Evolutionary conservation across 2,888 invertebrate genomes (phyloP), one percentile per base, ranked within the genome.

Genomic region (Lottia gigantea): DNA sequence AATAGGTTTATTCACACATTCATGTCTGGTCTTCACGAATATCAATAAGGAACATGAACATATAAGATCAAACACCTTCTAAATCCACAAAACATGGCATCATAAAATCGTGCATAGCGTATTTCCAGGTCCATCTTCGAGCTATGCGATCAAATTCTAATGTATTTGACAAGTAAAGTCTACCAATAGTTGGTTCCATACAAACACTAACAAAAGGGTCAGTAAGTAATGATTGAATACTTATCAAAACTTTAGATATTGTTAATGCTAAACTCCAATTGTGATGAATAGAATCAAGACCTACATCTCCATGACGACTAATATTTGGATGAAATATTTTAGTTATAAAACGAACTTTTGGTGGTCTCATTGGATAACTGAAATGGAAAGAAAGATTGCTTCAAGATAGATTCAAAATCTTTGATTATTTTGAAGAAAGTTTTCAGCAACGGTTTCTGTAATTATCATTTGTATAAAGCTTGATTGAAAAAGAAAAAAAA

Each of bases 231-330:
- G 86, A 86, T 81, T 88, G 88, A 31, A 89, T 86, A 70, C 87
- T 87, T 45, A 89, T 86, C n/a, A 89, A 79, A 31, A 90, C 88
- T 83, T 90, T 97, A 78, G 95, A 94, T 85, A 97, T 93, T 62
- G 96, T 96, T 76, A 97, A 90, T 0, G 96, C 96, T 74, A 96
- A 90, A n/a, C 95, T 95, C 97, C 97, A 97, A 90, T 97, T 97
- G 90, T 96, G 95, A 83, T 95, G 95, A 80, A 97, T 95, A 14
- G 95, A 95, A 90, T 97, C 97, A 77, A 97, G 94, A 72, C 97
- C 97, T 66, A 97, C 95, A 89, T 97, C 96, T 2, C 97, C 97
- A 89, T 97, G 97, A 0, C 96, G 92, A 3, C 95, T 96, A 70
- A 97, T 94, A 90, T 97, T 97, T 8, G 97, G 97, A 90, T 97